These are phyloP conservation scores for Metaphire vulgaris DNA, from an alignment of 1,140 invertebrate species.

Conservation along the genomic window DNA sequence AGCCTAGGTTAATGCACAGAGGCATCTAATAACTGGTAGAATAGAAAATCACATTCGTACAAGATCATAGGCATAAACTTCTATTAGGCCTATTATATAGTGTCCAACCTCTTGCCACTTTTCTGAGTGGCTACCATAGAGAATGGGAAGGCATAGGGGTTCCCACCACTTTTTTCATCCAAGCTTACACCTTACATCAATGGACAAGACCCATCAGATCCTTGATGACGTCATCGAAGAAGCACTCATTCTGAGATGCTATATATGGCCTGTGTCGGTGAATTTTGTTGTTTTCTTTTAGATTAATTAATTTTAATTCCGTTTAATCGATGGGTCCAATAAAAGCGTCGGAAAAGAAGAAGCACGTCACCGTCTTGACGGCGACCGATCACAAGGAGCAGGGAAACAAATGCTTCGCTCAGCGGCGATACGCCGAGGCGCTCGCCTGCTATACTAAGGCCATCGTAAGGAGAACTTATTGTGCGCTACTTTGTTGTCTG, in stretches of 20 bases:
- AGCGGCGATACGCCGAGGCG: not conserved
- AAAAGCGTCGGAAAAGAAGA: conserved; percentile 9
- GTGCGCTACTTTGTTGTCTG: no score
- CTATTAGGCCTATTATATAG: no score
- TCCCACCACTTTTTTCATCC: no score
- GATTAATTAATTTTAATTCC: not conserved
- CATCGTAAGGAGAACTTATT: conserved; percentile 10
- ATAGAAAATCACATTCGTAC: no score
- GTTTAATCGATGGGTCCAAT: not conserved
- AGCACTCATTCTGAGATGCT: not conserved
- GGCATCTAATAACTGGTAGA: no score
- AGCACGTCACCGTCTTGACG: not conserved
- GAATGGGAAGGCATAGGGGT: no score
- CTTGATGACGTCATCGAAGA: not conserved
- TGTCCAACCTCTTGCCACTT: no score
- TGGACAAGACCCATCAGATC: no score
- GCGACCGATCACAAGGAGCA: conserved; percentile 14
- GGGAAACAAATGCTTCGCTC: conserved; percentile 12
- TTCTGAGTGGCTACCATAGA: no score
- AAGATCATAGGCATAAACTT: no score
- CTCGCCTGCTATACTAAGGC: conserved; percentile 16
- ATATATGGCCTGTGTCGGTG: not conserved
- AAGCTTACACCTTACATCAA: no score
- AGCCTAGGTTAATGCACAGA: no score
- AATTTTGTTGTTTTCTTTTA: not conserved